A percentile compares a stretch with the other conserved stretches of the same genome.
These are phyloP conservation scores for Patella depressa DNA, from an alignment of 2,888 invertebrate genomes.

Conservation along the genomic window DNA sequence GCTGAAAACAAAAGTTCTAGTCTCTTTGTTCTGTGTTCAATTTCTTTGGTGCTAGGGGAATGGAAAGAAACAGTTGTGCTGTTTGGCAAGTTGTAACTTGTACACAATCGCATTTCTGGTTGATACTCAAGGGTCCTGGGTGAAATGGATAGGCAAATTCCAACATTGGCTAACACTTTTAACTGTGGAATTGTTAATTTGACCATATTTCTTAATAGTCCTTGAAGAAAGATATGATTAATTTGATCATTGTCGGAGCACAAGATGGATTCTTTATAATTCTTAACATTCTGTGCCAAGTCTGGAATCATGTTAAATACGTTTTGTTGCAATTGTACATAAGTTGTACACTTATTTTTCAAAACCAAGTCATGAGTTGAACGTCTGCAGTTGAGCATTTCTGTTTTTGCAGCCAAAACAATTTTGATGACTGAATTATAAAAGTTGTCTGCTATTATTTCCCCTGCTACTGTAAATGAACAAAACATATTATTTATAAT, in stretches of 20 bases:
- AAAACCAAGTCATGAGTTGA: not conserved
- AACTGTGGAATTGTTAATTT: constrained; percentile 45
- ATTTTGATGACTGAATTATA: constrained; percentile 20
- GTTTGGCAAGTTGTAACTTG: constrained; percentile 53
- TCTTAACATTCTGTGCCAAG: constrained; percentile 13
- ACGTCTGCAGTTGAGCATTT: not conserved
- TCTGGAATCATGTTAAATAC: constrained; percentile 30
- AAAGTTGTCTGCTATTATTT: constrained; percentile 42
- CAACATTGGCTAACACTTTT: constrained; percentile 41
- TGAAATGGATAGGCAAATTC: constrained; percentile 52
- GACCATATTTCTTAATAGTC: constrained; percentile 29
- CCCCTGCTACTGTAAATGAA: constrained; percentile 43
- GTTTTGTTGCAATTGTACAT: constrained; percentile 26
- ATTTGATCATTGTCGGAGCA: constrained; percentile 20
- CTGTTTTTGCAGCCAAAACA: constrained; percentile 18
- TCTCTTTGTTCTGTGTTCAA: constrained; percentile 33
- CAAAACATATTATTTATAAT: constrained; percentile 48
- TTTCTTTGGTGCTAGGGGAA: constrained; percentile 41
- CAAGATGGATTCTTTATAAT: constrained; percentile 8
- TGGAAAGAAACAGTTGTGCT: constrained; percentile 45
- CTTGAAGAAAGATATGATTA: constrained; percentile 21
- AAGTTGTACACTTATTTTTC: constrained; percentile 20
- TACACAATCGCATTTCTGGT: constrained; percentile 35
- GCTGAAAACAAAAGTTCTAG: constrained; percentile 42
- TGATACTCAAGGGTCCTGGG: constrained; percentile 40